phyloP scores from a whole-genome alignment of 2,888 invertebrate genomes.

The Cordilura impudica region DNA sequence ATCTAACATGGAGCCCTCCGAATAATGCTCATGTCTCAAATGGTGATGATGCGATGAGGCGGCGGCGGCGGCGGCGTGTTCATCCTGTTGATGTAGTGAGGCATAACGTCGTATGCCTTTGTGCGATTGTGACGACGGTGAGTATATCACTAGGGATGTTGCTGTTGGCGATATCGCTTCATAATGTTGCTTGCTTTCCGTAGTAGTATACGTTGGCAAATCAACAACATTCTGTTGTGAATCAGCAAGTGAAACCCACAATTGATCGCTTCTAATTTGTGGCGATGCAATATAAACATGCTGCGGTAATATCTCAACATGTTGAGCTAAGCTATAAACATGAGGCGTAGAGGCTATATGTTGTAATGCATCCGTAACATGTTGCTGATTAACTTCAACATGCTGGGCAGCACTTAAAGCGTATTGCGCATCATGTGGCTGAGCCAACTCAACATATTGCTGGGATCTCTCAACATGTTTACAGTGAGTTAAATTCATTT shows the following conservation, averaged over 20 bases:
- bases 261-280: conserved; percentile 30
- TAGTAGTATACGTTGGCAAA: conserved; percentile 64
- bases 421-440: no score
- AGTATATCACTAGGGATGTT: conserved; percentile 73
- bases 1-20: conserved; percentile 50
- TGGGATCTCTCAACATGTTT: conserved; percentile 31
- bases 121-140: conserved; percentile 74
- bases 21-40: conserved; percentile 63
- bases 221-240: conserved; percentile 34
- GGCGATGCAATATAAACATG: not conserved
- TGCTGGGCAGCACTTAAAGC: not conserved
- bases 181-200: conserved; percentile 61
- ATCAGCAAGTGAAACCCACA: not conserved
- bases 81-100: conserved; percentile 65
- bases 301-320: not conserved
- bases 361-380: not conserved
- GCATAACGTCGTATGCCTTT: conserved; percentile 69
- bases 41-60: conserved; percentile 59
- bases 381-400: not conserved
- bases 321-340: not conserved
- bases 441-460: not conserved
- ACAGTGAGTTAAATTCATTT: conserved; percentile 33
- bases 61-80: conserved; percentile 60
- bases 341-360: no score
- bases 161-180: conserved; percentile 70